A percentile compares a stretch with the other conserved stretches of the same genome.
phyloP scores from a whole-genome alignment of 2,888 invertebrate genomes.

The Coelinius sp. region DNA sequence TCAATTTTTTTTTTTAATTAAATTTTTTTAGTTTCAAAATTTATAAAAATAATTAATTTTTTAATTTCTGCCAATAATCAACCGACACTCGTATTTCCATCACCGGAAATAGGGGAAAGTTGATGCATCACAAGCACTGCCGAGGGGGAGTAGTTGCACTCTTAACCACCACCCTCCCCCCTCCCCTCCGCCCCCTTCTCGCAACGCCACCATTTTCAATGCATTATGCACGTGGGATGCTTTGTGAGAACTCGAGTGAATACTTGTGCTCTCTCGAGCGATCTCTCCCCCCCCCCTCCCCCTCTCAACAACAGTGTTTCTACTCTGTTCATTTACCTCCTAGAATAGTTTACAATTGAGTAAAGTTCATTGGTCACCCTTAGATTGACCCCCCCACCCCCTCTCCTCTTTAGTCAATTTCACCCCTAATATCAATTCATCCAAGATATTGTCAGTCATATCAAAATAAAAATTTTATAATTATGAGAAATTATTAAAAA shows the following conservation, averaged over 20 bases:
- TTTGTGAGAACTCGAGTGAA: constrained; percentile 35
- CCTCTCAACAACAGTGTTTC: not conserved
- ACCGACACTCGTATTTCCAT: not conserved
- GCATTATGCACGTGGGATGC: constrained; percentile 42
- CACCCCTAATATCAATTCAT: too few species aligned
- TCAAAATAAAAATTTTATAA: too few species aligned
- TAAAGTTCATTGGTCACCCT: not conserved
- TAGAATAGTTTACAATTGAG: constrained; percentile 1
- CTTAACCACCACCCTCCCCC: constrained; percentile 25
- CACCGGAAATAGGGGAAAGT: constrained; percentile 37
- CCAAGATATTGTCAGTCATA: too few species aligned
- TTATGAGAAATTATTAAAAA: too few species aligned
- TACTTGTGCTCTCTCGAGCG: not conserved
- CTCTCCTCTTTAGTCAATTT: too few species aligned
- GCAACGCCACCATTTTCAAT: constrained; percentile 23
- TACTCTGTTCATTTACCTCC: not conserved
- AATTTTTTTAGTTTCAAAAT: too few species aligned
- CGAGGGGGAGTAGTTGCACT: constrained; percentile 35
- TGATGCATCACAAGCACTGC: not conserved
- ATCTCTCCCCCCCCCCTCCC: not conserved
- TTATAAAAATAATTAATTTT: too few species aligned
- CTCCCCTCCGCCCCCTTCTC: not conserved
- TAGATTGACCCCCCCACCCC: too few species aligned
- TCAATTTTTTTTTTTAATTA: not conserved
- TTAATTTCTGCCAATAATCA: not conserved